Evolutionary conservation across 2,113 vertebrate genomes (phyloP).

Genomic region (Lagopus leucura): DNA sequence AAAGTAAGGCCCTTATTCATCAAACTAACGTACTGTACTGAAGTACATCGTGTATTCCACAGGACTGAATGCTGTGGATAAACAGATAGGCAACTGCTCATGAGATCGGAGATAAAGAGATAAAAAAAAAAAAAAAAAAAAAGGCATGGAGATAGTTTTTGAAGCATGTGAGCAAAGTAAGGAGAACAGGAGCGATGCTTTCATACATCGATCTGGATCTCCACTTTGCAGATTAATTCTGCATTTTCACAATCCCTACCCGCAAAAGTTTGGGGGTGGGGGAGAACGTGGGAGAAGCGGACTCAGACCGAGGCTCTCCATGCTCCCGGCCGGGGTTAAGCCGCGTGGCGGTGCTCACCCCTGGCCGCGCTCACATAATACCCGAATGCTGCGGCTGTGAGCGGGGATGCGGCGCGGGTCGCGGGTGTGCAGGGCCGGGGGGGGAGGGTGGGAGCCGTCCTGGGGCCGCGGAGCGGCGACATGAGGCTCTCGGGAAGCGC

Average conservation of each 20-base stretch:
- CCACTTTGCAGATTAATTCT: background rate
- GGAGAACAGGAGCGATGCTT: background rate
- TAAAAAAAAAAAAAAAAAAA: background rate
- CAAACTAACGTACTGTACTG: background rate
- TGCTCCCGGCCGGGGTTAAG: background rate
- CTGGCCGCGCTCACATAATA: background rate
- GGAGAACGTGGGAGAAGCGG: background rate
- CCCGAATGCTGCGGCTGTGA: background rate
- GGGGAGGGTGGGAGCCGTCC: background rate
- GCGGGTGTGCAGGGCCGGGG: background rate
- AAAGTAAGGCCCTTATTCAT: background rate
- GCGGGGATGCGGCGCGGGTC: background rate
- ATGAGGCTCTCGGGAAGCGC: background rate
- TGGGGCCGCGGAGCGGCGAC: background rate
- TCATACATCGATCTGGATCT: background rate
- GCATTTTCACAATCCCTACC: background rate
- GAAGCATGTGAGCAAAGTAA: background rate
- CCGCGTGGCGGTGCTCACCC: background rate
- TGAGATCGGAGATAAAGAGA: background rate
- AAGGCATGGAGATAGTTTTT: background rate
- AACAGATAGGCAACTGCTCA: slow-evolving; percentile 21
- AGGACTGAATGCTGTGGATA: background rate
- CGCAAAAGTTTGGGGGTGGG: background rate
- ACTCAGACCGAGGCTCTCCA: background rate
- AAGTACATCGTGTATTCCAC: background rate